Evolutionary conservation across 2,113 vertebrate genomes (phyloP).

Genomic region (Myrmophylax atrothorax): DNA sequence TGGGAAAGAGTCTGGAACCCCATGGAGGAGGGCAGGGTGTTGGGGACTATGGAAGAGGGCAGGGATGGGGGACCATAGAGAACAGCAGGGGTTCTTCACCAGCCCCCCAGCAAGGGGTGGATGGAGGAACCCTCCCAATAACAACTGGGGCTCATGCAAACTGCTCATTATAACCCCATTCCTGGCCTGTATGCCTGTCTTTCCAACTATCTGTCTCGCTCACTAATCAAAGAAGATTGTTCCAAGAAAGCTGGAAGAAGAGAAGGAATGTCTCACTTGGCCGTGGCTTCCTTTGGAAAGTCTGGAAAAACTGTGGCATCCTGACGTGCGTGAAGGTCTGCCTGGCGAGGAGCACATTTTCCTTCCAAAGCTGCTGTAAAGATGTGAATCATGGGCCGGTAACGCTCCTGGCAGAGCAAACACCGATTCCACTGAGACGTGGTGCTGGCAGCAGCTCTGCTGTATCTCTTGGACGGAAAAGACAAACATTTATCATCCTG

Average conservation of each 20-base stretch:
- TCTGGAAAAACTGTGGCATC: constrained; percentile 50
- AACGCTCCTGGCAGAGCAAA: background rate
- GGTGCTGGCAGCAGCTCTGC: background rate
- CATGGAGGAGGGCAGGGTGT: too few relatives aligned
- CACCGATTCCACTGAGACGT: background rate
- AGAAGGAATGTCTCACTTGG: constrained; percentile 50
- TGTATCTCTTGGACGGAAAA: constrained; percentile 13
- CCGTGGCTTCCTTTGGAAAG: constrained; percentile 30
- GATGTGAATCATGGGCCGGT: constrained; percentile 57
- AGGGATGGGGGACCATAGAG: accelerated
- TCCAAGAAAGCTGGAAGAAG: constrained; percentile 59
- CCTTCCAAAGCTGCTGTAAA: constrained; percentile 36
- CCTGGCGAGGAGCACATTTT: background rate
- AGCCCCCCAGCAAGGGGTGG: accelerated
- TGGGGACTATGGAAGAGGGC: background rate
- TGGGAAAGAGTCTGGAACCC: background rate
- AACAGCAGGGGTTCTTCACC: background rate
- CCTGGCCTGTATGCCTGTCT: background rate
- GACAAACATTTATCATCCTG: constrained; percentile 16
- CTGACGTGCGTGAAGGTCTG: background rate
- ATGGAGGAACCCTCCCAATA: accelerated
- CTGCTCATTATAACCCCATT: background rate
- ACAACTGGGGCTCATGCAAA: background rate
- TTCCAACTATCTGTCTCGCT: constrained; percentile 8
- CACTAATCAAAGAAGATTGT: background rate